Conservation (phyloP, 2,888 invertebrate species). For the Pherbina coryleti region DNA sequence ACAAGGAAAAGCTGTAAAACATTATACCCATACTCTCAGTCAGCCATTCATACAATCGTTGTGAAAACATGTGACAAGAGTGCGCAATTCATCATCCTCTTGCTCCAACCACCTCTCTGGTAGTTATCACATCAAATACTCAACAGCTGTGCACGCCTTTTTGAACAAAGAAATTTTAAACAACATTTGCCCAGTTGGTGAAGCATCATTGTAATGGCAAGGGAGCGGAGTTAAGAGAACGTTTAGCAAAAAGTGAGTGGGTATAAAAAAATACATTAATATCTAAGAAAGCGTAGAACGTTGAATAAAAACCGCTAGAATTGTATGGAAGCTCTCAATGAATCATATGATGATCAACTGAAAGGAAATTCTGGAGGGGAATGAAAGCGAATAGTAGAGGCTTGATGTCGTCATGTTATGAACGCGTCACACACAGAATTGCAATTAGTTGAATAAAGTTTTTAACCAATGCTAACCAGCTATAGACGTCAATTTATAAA, state of each 20-base stretch:
- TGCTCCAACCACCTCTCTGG: background rate
- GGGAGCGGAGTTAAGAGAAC: background rate
- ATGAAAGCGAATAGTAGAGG: no score
- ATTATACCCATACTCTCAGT: background rate
- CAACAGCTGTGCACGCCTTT: slow-evolving; percentile 2
- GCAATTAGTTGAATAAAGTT: background rate
- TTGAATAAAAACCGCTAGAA: background rate
- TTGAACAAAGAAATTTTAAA: background rate
- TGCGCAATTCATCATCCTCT: background rate
- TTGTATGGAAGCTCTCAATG: slow-evolving; percentile 28
- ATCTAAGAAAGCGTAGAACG: background rate
- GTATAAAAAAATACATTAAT: background rate
- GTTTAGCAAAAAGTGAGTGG: background rate
- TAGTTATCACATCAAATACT: background rate
- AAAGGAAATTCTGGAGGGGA: no score
- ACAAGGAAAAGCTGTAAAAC: background rate
- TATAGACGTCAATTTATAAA: no score
- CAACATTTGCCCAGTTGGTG: background rate
- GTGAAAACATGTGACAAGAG: slow-evolving; percentile 1
- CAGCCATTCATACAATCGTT: background rate
- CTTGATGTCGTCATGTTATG: no score
- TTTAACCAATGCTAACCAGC: background rate
- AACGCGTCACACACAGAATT: no score
- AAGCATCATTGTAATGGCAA: background rate
- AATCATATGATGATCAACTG: slow-evolving; percentile 11